Conservation (phyloP, 2,113 vertebrate genomes). For the Scatophagus argus region DNA sequence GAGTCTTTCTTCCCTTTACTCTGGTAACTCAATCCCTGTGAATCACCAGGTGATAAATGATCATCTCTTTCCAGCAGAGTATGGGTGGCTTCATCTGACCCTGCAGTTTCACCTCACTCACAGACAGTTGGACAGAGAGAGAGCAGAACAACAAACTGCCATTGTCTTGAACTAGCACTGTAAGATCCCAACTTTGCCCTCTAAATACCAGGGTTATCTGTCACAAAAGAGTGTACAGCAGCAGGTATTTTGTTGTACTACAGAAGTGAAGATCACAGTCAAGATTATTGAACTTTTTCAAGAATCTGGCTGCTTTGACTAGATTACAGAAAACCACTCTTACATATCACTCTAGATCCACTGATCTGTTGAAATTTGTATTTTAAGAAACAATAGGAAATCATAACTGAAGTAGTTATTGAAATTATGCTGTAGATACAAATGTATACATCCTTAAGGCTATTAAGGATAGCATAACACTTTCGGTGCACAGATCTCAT, state of each 20-base stretch:
- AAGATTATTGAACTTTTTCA: slow-evolving; percentile 19
- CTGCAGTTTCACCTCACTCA: slow-evolving; percentile 65
- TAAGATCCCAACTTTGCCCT: slow-evolving; percentile 43
- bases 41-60: slow-evolving; percentile 86
- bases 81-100: slow-evolving; percentile 80
- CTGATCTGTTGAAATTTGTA: neutral
- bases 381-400: neutral
- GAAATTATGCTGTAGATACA: neutral
- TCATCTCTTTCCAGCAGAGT: slow-evolving; percentile 82
- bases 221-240: slow-evolving; percentile 24
- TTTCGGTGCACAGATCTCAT: slow-evolving; percentile 1
- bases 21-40: slow-evolving; percentile 79
- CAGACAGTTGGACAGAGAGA: slow-evolving; percentile 54
- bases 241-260: slow-evolving; percentile 2
- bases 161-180: slow-evolving; percentile 51
- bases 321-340: neutral
- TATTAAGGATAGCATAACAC: neutral
- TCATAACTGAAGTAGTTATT: neutral
- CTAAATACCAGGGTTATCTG: slow-evolving; percentile 28
- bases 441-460: neutral
- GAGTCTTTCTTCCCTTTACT: slow-evolving; percentile 47
- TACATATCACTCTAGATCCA: neutral
- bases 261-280: slow-evolving; percentile 35
- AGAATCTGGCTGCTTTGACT: neutral
- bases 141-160: slow-evolving; percentile 69